Evolutionary conservation across 2,888 invertebrate species (phyloP).

Genomic region (Chymomyza fuscimana): DNA sequence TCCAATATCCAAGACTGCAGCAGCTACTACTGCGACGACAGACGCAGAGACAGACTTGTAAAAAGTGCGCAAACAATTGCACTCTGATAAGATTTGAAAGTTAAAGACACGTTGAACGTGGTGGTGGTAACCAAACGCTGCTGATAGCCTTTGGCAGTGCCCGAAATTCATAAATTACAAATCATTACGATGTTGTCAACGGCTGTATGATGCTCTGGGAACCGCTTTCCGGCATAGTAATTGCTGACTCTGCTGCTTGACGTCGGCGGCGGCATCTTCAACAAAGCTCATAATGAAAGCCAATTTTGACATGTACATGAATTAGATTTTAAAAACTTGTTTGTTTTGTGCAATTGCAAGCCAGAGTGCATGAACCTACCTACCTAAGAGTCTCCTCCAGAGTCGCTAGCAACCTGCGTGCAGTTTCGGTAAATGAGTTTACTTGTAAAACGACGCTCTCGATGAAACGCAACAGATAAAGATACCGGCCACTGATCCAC

Average conservation of each 20-base stretch:
- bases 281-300: slow-evolving; percentile 60
- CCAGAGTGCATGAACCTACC: neutral
- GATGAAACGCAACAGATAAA: slow-evolving; percentile 57
- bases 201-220: neutral
- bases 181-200: slow-evolving; percentile 62
- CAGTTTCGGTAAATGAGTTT: slow-evolving; percentile 57
- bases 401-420: slow-evolving; percentile 1
- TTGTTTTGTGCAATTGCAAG: slow-evolving; percentile 45
- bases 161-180: slow-evolving; percentile 74
- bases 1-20: neutral
- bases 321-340: slow-evolving; percentile 68
- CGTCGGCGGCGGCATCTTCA: slow-evolving; percentile 16
- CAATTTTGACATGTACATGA: slow-evolving; percentile 75
- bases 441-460: slow-evolving; percentile 44
- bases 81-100: slow-evolving; percentile 58
- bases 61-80: slow-evolving; percentile 64
- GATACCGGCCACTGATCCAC: slow-evolving; percentile 3
- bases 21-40: neutral
- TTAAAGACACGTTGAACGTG: slow-evolving; percentile 19
- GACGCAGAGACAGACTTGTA: neutral
- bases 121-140: neutral
- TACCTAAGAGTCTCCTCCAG: neutral
- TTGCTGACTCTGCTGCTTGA: neutral
- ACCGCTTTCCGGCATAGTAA: neutral
- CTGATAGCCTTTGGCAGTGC: slow-evolving; percentile 59